Conservation (phyloP, 2,113 vertebrate species). For the Isichthys henryi region DNA sequence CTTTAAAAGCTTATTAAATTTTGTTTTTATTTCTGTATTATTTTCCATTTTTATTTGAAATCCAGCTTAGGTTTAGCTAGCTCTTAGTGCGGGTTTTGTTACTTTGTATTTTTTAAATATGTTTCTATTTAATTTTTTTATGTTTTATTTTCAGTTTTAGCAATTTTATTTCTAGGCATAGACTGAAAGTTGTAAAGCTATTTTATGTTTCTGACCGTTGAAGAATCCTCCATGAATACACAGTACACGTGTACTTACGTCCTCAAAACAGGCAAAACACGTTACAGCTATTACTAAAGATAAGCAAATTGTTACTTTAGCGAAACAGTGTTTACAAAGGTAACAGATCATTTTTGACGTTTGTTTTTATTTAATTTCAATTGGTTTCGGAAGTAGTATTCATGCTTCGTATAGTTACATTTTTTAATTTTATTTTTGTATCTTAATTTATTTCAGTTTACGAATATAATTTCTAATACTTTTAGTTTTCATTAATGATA, state of each 20-base stretch:
- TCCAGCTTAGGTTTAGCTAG: not conserved
- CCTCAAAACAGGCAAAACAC: not conserved
- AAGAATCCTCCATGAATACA: not conserved
- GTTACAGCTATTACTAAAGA: not conserved
- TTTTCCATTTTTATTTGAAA: not conserved
- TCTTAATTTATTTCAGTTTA: not conserved
- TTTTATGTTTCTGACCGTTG: not conserved
- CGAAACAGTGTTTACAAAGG: not conserved
- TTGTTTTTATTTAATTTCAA: not conserved
- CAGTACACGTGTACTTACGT: not conserved
- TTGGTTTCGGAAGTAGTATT: not conserved
- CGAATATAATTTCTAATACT: not conserved
- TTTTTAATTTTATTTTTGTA: not conserved
- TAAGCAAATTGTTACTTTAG: not conserved
- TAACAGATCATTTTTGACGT: not conserved
- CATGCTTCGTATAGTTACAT: not conserved
- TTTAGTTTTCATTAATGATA: not conserved
- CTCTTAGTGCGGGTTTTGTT: not conserved
- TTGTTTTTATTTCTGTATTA: not conserved
- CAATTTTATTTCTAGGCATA: not conserved
- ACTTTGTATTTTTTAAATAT: too few relatives aligned
- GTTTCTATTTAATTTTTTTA: too few relatives aligned
- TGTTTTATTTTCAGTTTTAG: not conserved
- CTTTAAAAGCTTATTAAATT: not conserved
- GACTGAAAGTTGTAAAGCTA: not conserved